Percentiles rank a stretch among this genome's conserved stretches.
Conservation (phyloP, 2,113 vertebrate genomes). For the Myxocyprinus asiaticus region DNA sequence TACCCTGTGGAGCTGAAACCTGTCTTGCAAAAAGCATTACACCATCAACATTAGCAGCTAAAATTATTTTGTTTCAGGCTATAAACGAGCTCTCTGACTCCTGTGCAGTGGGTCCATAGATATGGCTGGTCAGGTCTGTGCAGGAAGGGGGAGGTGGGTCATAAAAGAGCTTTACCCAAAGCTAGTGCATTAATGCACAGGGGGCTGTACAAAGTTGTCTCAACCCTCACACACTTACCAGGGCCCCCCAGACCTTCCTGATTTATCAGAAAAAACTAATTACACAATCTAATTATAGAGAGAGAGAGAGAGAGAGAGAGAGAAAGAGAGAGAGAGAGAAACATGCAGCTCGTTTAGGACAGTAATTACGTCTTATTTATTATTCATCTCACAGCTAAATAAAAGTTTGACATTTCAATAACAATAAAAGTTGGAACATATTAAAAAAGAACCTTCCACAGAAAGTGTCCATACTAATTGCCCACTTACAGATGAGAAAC, state of each 20-base stretch:
- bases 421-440: slow-evolving; percentile 74
- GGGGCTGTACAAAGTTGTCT: slow-evolving; percentile 76
- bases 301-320: slow-evolving; percentile 65
- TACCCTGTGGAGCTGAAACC: neutral
- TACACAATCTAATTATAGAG: slow-evolving; percentile 99
- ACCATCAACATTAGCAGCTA: neutral
- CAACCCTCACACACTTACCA: slow-evolving; percentile 84
- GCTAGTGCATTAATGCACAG: slow-evolving; percentile 72
- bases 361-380: slow-evolving; percentile 99
- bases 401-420: slow-evolving; percentile 94
- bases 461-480: slow-evolving; percentile 78
- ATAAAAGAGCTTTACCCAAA: slow-evolving; percentile 55
- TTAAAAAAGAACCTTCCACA: slow-evolving; percentile 66
- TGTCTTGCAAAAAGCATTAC: slow-evolving; percentile 6
- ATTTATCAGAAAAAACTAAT: slow-evolving; percentile 98
- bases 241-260: slow-evolving; percentile 89
- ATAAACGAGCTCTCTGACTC: slow-evolving; percentile 2
- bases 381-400: slow-evolving; percentile 98
- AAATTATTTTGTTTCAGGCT: neutral
- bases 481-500: slow-evolving; percentile 73
- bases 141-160: slow-evolving; percentile 8
- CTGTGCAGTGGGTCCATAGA: neutral
- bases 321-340: slow-evolving; percentile 84
- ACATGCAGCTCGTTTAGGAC: slow-evolving; percentile 89
- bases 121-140: slow-evolving; percentile 3